Evolutionary conservation across 2,888 invertebrate genomes (phyloP).

Genomic region (Synergus laeviventris): DNA sequence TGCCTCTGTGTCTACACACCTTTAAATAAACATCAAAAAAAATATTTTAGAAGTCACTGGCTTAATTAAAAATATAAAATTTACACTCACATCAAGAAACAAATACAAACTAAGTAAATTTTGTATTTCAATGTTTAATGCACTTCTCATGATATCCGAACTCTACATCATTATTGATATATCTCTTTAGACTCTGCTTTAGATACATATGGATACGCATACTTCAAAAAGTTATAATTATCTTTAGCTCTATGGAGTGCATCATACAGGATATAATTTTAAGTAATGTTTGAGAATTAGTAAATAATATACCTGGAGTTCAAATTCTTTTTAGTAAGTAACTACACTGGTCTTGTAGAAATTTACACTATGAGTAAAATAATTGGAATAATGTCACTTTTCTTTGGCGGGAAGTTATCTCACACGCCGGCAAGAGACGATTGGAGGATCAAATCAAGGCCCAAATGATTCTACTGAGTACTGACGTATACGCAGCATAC

Average conservation of each 20-base stretch:
- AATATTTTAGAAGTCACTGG: background rate
- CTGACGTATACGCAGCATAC: background rate
- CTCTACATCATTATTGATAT: background rate
- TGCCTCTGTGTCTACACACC: background rate
- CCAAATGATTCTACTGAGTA: background rate
- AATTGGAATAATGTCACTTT: background rate
- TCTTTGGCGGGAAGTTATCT: constrained; percentile 14
- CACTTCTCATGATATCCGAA: background rate
- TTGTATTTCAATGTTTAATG: background rate
- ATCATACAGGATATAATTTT: background rate
- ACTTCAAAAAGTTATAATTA: background rate
- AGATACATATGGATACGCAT: too few relatives aligned
- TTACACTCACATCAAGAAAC: background rate
- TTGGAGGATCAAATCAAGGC: background rate
- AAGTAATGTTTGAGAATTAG: background rate
- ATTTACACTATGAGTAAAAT: background rate
- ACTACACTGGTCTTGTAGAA: background rate
- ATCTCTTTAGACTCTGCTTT: too few relatives aligned
- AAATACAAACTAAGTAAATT: background rate
- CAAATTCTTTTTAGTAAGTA: background rate
- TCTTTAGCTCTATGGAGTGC: background rate
- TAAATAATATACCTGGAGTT: background rate
- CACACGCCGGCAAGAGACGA: constrained; percentile 14
- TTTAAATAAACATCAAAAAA: background rate
- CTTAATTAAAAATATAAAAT: background rate